Conservation (phyloP, 2,797 vertebrate genomes). For the Pogonophryne albipinna region DNA sequence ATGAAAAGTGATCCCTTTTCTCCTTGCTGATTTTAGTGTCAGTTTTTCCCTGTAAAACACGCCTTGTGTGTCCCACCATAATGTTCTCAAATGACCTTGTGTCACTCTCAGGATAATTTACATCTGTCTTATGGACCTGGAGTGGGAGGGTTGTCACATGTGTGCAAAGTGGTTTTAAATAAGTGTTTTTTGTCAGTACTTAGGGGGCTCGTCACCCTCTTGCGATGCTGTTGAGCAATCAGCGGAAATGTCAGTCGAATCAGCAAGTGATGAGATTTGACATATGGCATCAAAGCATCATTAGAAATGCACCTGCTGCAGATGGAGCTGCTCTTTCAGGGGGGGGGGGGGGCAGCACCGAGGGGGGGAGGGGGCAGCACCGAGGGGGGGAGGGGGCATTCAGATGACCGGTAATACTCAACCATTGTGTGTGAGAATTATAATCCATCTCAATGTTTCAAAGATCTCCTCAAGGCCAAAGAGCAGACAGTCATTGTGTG, state of each 20-base stretch:
- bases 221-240: conserved; percentile 84
- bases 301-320: conserved; percentile 94
- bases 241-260: conserved; percentile 94
- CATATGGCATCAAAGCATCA: conserved; percentile 97
- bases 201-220: conserved; percentile 69
- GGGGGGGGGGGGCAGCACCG: conserved; percentile 74
- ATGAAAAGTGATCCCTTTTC: too few species aligned
- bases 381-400: conserved; percentile 70
- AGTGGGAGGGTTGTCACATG: conserved; percentile 19
- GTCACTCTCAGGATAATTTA: conserved; percentile 32
- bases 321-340: conserved; percentile 86
- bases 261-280: conserved; percentile 97
- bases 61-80: background rate
- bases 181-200: conserved; percentile 31
- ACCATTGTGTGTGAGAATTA: conserved; percentile 55
- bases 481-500: too few species aligned
- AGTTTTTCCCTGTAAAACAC: background rate
- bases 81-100: conserved; percentile 29
- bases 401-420: conserved; percentile 68
- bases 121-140: conserved; percentile 26
- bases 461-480: conserved; percentile 30
- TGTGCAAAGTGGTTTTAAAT: background rate
- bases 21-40: background rate
- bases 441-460: conserved; percentile 44
- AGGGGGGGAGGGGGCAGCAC: conserved; percentile 77